Evolutionary conservation across 2,888 invertebrate species (phyloP).

Genomic region (Caenorhabditis sp.): DNA sequence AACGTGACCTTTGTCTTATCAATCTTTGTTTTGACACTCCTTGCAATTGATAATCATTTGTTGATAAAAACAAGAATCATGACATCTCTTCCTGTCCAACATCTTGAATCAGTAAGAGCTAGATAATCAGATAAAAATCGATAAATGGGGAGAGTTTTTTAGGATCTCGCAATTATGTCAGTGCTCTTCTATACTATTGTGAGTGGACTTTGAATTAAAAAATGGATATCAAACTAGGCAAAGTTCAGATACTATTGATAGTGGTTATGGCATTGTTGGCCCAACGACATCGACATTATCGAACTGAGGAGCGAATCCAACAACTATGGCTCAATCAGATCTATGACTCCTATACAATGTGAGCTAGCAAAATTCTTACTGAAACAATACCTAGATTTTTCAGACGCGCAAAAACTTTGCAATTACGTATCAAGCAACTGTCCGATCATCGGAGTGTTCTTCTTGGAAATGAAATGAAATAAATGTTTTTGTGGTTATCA

Average conservation of each 20-base stretch:
- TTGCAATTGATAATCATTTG: background rate
- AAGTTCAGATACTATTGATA: background rate
- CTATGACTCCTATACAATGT: slow-evolving; percentile 29
- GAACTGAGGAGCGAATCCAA: slow-evolving; percentile 11
- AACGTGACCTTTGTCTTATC: slow-evolving; percentile 4
- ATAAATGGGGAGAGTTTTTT: background rate
- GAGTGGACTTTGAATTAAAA: too few relatives aligned
- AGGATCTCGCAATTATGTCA: background rate
- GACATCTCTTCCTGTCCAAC: background rate
- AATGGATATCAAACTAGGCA: too few relatives aligned
- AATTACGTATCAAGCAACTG: slow-evolving; percentile 20
- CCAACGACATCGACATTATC: slow-evolving; percentile 25
- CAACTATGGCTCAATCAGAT: slow-evolving; percentile 17
- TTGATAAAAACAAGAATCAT: background rate
- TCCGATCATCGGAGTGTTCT: slow-evolving; percentile 16
- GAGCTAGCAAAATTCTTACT: background rate
- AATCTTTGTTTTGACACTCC: slow-evolving; percentile 9
- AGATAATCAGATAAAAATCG: background rate
- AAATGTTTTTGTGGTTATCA: too few relatives aligned
- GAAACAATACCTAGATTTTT: background rate
- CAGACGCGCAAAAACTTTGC: slow-evolving; percentile 13
- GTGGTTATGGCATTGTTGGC: slow-evolving; percentile 12
- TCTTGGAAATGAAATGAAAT: background rate
- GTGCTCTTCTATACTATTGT: background rate
- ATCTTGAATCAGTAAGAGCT: background rate